Evolutionary conservation across 2,797 vertebrate species (phyloP).

Genomic region (Forpus xanthops): DNA sequence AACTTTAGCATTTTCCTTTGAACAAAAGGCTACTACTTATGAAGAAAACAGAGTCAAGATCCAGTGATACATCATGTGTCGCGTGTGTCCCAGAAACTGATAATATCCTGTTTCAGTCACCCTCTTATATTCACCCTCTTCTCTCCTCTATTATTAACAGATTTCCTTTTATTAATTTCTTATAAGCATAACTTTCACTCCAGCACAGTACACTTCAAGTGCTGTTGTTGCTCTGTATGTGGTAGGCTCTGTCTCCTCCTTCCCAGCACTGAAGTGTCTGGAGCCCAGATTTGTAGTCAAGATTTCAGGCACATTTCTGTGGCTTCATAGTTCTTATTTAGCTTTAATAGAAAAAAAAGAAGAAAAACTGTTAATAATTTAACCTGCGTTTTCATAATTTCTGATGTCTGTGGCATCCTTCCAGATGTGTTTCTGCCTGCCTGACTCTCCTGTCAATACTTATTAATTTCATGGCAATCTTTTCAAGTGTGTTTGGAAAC

Average conservation of each 20-base stretch:
- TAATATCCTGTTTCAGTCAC: neutral
- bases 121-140: neutral
- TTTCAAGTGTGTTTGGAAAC: conserved; percentile 57
- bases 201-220: neutral
- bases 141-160: neutral
- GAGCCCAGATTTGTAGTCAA: conserved; percentile 18
- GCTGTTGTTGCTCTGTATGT: neutral
- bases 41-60: neutral
- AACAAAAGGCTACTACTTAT: neutral
- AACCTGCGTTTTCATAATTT: conserved; percentile 19
- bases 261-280: neutral
- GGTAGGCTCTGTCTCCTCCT: neutral
- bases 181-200: neutral
- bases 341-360: neutral
- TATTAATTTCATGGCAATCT: conserved; percentile 63
- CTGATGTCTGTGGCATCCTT: conserved; percentile 19
- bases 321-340: neutral
- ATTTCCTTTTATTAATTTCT: neutral
- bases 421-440: conserved; percentile 58
- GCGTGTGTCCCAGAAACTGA: neutral
- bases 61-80: neutral
- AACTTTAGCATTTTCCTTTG: neutral
- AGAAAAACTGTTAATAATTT: neutral
- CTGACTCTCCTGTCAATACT: conserved; percentile 65
- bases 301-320: conserved; percentile 32